These are phyloP conservation scores for Taurulus bubalis DNA, from an alignment of 2,113 vertebrate species.

Conservation along the genomic window DNA sequence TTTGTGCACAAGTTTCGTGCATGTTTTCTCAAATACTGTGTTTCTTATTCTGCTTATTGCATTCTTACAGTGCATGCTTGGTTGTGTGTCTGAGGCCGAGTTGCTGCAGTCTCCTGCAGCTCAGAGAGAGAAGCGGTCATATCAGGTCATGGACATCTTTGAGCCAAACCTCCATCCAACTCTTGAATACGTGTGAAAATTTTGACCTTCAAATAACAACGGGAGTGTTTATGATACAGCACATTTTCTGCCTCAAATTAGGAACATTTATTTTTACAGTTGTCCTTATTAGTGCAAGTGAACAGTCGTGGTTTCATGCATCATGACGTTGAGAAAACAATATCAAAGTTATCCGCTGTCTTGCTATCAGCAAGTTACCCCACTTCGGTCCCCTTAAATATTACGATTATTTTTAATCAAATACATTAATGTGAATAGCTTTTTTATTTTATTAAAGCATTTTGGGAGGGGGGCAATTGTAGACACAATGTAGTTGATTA, in stretches of 20 bases:
- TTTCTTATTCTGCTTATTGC: not conserved
- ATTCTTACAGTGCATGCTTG: not conserved
- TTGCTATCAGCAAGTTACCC: too few relatives aligned
- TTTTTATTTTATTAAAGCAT: not conserved
- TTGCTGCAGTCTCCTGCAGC: conserved; percentile 12
- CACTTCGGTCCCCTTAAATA: not conserved
- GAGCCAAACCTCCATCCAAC: not conserved
- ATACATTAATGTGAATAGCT: conserved; percentile 1
- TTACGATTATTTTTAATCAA: conserved; percentile 46
- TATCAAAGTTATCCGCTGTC: not conserved
- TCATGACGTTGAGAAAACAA: not conserved
- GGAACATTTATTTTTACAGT: not conserved
- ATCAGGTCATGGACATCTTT: conserved; percentile 17
- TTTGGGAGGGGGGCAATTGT: too few relatives aligned
- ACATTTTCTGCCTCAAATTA: not conserved
- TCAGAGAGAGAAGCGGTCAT: conserved; percentile 12
- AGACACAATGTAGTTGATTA: not conserved
- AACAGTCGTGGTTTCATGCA: not conserved
- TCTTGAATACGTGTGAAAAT: conserved; percentile 7
- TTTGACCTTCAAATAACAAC: conserved; percentile 10
- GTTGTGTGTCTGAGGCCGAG: conserved; percentile 10
- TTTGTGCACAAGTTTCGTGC: not conserved
- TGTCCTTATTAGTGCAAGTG: not conserved
- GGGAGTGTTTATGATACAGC: not conserved
- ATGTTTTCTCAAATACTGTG: not conserved